Conservation (phyloP, 2,797 vertebrate species). For the Coccyzus lansbergi region DNA sequence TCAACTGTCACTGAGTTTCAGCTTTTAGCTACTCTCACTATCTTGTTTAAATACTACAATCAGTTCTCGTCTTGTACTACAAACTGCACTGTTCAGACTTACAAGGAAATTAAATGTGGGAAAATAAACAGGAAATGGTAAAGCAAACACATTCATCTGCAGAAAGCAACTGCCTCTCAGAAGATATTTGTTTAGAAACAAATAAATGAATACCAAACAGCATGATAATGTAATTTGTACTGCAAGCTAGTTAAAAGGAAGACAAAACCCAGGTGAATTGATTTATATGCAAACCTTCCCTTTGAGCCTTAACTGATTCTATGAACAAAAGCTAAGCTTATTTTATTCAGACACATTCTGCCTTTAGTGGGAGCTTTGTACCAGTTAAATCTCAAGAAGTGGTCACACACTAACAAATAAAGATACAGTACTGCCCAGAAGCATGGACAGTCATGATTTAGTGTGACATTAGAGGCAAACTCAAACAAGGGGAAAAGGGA, state of each 20-base stretch:
- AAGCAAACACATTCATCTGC: neutral
- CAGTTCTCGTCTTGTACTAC: neutral
- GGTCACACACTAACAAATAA: neutral
- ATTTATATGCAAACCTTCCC: neutral
- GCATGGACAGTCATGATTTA: neutral
- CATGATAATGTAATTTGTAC: neutral
- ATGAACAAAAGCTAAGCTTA: neutral
- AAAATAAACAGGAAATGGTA: conserved; percentile 35
- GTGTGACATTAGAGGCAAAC: neutral
- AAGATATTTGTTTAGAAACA: neutral
- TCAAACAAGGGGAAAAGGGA: neutral
- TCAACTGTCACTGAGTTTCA: neutral
- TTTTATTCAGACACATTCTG: neutral
- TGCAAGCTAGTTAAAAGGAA: neutral
- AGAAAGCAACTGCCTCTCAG: neutral
- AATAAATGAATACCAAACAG: neutral
- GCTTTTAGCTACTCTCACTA: neutral
- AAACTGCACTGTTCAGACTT: neutral
- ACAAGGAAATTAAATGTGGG: conserved; percentile 3
- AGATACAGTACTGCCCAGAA: neutral
- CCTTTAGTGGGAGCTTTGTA: neutral
- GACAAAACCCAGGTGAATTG: neutral
- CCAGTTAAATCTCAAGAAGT: neutral
- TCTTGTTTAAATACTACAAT: neutral
- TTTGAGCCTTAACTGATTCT: neutral